Conservation (phyloP, 2,888 invertebrate species). For the Trissoscelio sp. region DNA sequence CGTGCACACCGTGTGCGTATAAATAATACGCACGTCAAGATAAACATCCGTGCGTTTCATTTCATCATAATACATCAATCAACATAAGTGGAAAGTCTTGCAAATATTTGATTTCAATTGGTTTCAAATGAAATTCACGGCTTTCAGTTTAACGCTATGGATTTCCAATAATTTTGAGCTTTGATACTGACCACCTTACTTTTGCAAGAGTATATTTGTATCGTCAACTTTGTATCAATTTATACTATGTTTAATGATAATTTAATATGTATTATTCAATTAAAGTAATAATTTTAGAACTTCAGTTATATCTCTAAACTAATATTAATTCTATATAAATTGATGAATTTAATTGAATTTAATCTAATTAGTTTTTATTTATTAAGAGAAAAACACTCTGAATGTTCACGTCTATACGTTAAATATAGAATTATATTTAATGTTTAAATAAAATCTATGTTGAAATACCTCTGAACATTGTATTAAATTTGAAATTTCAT, state of each 20-base stretch:
- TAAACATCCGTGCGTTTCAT: conserved; percentile 56
- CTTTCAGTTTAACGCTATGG: not conserved
- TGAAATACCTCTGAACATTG: not conserved
- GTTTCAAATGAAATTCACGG: conserved; percentile 1
- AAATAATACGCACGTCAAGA: conserved; percentile 50
- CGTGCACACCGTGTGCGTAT: conserved; percentile 15
- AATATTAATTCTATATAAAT: too few species aligned
- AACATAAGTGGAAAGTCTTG: conserved; percentile 54
- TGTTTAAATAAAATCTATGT: not conserved
- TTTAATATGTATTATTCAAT: too few species aligned
- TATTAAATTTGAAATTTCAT: not conserved
- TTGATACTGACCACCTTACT: not conserved
- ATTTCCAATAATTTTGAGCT: not conserved
- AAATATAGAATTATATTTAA: not conserved
- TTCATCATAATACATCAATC: conserved; percentile 47
- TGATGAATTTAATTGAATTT: too few species aligned
- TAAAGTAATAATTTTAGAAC: too few species aligned
- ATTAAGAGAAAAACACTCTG: too few species aligned
- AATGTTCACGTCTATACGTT: not conserved
- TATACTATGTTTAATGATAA: too few species aligned
- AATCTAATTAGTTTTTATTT: too few species aligned
- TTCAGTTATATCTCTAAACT: too few species aligned
- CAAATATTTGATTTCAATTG: conserved; percentile 53
- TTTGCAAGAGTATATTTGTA: too few species aligned
- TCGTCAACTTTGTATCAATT: too few species aligned